phyloP scores from a whole-genome alignment of 2,113 vertebrate genomes.

The human (Homo sapiens) region GRCh38 chr15:46983001-46983500 shows the following conservation, averaged over 20 bases:
- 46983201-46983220: not conserved
- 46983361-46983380: not conserved
- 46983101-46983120: not conserved
- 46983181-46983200: not conserved
- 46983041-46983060: not conserved
- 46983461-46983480: no score
- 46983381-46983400: not conserved
- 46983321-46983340: not conserved
- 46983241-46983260: not conserved
- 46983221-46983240: not conserved
- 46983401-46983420: not conserved
- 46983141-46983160: not conserved
- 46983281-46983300: not conserved
- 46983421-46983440: not conserved
- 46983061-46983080: not conserved
- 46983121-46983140: not conserved
- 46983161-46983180: not conserved
- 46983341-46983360: not conserved
- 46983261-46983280: not conserved
- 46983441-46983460: no score
- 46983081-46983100: not conserved
- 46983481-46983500: no score
- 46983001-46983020: not conserved
- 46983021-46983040: not conserved
- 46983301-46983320: not conserved